A percentile compares a stretch with the other conserved stretches of the same genome.
phyloP scores from a whole-genome alignment of 2,888 invertebrate genomes.

The Eristalis arbustorum region DNA sequence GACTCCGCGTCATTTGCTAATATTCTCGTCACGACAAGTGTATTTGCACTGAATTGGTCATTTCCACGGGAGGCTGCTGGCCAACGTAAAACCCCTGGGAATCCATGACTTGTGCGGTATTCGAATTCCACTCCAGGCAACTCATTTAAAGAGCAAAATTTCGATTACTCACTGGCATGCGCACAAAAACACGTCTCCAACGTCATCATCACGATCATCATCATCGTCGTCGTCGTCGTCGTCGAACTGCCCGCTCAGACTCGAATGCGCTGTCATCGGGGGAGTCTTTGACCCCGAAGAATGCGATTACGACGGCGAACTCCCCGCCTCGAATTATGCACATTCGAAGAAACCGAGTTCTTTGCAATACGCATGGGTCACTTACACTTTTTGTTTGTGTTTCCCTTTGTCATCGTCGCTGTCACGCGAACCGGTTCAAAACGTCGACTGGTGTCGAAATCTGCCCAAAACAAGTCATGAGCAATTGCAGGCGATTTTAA shows the following conservation, averaged over 20 bases:
- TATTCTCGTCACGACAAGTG: not conserved
- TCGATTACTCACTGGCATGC: not conserved
- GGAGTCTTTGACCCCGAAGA: slow-evolving; percentile 51
- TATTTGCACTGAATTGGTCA: not conserved
- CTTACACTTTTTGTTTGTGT: slow-evolving; percentile 6
- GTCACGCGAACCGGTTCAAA: slow-evolving; percentile 24
- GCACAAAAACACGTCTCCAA: not conserved
- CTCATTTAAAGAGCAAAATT: not conserved
- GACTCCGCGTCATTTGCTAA: not conserved
- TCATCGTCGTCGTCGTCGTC: too few species aligned
- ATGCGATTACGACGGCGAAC: slow-evolving; percentile 38
- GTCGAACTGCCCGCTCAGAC: not conserved
- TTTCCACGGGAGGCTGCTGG: not conserved
- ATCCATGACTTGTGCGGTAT: not conserved
- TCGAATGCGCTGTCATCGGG: not conserved
- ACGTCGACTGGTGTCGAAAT: not conserved
- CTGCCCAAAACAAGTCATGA: not conserved
- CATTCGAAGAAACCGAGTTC: slow-evolving; percentile 4
- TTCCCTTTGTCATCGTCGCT: not conserved
- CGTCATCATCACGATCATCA: not conserved
- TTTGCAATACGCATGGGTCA: slow-evolving; percentile 30
- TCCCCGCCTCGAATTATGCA: slow-evolving; percentile 14
- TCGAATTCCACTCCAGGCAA: not conserved
- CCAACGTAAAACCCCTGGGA: not conserved
- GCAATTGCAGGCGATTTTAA: not conserved